A percentile compares a stretch with the other conserved stretches of the same genome.
Conservation (phyloP, 2,113 vertebrate genomes). For the Actenoides lindsayi region DNA sequence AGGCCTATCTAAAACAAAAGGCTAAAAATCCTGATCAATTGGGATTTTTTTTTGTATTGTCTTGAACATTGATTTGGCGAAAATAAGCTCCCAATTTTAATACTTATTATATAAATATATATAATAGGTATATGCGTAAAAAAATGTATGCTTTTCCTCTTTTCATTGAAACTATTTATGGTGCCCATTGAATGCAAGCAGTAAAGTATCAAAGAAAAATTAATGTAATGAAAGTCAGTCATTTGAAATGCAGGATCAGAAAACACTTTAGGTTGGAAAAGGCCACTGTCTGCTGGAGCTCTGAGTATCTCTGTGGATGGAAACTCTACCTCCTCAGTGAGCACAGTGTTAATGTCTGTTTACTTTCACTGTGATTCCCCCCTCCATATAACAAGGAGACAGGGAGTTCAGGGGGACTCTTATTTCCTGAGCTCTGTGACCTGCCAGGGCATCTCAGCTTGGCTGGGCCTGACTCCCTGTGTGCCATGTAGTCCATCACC, state of each 20-base stretch:
- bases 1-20: background rate
- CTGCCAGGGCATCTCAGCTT: too few species aligned
- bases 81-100: background rate
- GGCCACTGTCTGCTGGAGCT: background rate
- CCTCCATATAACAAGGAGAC: too few species aligned
- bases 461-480: too few species aligned
- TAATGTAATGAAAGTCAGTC: background rate
- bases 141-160: rapidly evolving
- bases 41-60: background rate
- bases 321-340: background rate
- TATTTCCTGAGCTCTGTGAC: too few species aligned
- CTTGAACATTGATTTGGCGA: background rate
- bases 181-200: background rate
- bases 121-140: too few species aligned
- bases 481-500: too few species aligned
- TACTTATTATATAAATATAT: background rate
- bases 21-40: background rate
- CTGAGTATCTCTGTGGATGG: background rate
- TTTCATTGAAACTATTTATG: background rate
- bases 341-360: background rate
- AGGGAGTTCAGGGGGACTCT: too few species aligned
- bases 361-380: background rate
- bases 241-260: background rate
- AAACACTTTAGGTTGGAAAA: background rate
- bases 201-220: background rate